These are phyloP conservation scores for Trisateles emortualis DNA, from an alignment of 2,888 invertebrate species.

Conservation along the genomic window DNA sequence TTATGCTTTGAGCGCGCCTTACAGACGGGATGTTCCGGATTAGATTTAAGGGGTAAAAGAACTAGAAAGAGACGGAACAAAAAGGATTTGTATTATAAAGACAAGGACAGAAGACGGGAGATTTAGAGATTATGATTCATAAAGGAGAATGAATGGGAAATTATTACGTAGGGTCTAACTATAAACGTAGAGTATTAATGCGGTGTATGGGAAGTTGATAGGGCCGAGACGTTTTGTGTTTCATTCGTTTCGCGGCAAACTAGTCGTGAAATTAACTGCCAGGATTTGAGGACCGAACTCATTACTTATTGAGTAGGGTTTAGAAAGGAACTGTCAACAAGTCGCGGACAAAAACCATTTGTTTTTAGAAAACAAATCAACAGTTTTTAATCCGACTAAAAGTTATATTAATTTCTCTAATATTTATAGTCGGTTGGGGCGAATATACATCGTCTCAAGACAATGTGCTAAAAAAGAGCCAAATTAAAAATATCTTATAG, in stretches of 20 bases:
- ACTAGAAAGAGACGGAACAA: constrained; percentile 70
- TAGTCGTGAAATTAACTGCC: constrained; percentile 60
- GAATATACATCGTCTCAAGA: too few species aligned
- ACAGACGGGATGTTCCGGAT: constrained; percentile 84
- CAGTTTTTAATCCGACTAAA: too few species aligned
- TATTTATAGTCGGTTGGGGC: too few species aligned
- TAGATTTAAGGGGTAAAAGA: constrained; percentile 86
- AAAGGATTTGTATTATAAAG: constrained; percentile 54
- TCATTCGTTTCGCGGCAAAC: constrained; percentile 51
- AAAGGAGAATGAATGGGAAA: constrained; percentile 85
- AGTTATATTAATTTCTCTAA: too few species aligned
- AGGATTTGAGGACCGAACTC: constrained; percentile 45
- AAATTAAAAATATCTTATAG: too few species aligned
- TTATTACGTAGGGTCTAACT: constrained; percentile 75
- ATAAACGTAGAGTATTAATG: constrained; percentile 69
- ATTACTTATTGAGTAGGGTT: constrained; percentile 31
- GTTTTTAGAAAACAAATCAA: too few species aligned
- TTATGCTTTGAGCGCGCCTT: constrained; percentile 67
- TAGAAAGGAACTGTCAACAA: neutral
- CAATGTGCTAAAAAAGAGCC: too few species aligned
- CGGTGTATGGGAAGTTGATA: constrained; percentile 55
- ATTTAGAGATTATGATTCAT: constrained; percentile 87
- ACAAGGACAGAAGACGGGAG: constrained; percentile 73
- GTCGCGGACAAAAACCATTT: neutral
- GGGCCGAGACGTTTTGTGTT: constrained; percentile 54